Percentiles rank a stretch among this genome's conserved stretches.
Conservation (phyloP, 2,888 invertebrate genomes). For the Drosophila helvetica region DNA sequence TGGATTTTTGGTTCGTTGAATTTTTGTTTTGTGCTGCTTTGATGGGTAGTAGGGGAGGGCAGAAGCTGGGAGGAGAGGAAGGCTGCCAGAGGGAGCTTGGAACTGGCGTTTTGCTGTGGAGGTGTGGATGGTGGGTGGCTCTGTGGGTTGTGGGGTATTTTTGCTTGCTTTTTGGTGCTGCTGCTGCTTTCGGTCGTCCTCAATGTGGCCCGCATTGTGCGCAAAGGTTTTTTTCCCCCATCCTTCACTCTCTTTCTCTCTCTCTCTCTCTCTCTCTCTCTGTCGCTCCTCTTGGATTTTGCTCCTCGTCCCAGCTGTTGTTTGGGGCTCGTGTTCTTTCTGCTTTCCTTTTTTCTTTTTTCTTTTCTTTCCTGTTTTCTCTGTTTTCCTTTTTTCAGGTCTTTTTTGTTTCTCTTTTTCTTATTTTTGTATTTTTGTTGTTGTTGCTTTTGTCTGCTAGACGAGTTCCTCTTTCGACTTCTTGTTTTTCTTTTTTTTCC, state of each 20-base stretch:
- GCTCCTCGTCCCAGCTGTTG: slow-evolving; percentile 49
- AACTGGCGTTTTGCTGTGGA: background rate
- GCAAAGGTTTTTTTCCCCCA: slow-evolving; percentile 23
- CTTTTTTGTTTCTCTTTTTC: slow-evolving; percentile 15
- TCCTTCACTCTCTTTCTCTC: slow-evolving; percentile 1
- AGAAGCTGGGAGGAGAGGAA: background rate
- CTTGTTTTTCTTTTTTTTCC: background rate
- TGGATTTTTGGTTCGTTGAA: slow-evolving; percentile 48
- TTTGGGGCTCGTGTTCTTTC: slow-evolving; percentile 62
- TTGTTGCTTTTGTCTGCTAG: slow-evolving; percentile 66
- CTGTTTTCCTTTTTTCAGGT: slow-evolving; percentile 10
- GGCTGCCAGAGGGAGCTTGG: background rate
- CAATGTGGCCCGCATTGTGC: slow-evolving; percentile 76
- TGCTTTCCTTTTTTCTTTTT: slow-evolving; percentile 20
- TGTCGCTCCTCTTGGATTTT: background rate
- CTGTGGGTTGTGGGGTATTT: background rate
- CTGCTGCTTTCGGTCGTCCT: slow-evolving; percentile 42
- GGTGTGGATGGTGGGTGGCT: background rate
- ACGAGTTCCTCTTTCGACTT: slow-evolving; percentile 11
- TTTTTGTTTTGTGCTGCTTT: slow-evolving; percentile 31
- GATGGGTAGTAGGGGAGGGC: background rate
- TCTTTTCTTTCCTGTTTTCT: slow-evolving; percentile 1
- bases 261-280: slow-evolving; percentile 6
- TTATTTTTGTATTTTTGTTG: slow-evolving; percentile 29
- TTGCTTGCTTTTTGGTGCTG: background rate